Percentiles rank a stretch among this genome's conserved stretches.
Evolutionary conservation across 2,113 vertebrate genomes (phyloP).

Genomic region (Otis tarda): DNA sequence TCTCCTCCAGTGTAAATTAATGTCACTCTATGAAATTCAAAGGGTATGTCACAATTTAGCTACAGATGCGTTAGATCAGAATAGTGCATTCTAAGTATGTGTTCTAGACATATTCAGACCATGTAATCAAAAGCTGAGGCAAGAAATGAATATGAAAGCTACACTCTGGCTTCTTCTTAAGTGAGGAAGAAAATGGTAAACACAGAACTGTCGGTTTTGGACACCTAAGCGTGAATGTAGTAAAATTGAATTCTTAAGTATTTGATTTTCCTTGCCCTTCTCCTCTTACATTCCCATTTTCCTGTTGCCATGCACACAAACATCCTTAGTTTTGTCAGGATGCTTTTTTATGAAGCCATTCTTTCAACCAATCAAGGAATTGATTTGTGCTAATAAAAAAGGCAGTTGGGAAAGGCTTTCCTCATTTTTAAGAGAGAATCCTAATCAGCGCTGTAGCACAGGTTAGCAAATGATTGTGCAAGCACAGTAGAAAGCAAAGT

Average conservation of each 20-base stretch:
- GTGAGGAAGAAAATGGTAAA: background rate
- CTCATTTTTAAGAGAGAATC: background rate
- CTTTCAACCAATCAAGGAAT: background rate
- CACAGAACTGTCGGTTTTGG: background rate
- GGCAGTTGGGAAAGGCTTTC: background rate
- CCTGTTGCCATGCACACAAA: background rate
- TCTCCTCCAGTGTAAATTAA: background rate
- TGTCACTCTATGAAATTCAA: background rate
- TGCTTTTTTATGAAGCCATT: background rate
- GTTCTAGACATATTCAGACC: background rate
- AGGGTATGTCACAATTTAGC: background rate
- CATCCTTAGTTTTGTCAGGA: background rate
- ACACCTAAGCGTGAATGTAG: background rate
- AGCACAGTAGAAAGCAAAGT: background rate
- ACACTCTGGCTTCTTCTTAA: background rate
- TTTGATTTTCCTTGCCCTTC: background rate
- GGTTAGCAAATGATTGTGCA: background rate
- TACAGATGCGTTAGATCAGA: background rate
- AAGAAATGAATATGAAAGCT: background rate
- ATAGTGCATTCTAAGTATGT: background rate
- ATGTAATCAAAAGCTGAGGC: background rate
- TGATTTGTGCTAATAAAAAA: slow-evolving; percentile 21
- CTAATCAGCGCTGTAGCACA: background rate
- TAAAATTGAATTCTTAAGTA: background rate
- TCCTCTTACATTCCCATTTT: background rate